phyloP scores from a whole-genome alignment of 2,113 vertebrate genomes.

The Turdus rufiventris region DNA sequence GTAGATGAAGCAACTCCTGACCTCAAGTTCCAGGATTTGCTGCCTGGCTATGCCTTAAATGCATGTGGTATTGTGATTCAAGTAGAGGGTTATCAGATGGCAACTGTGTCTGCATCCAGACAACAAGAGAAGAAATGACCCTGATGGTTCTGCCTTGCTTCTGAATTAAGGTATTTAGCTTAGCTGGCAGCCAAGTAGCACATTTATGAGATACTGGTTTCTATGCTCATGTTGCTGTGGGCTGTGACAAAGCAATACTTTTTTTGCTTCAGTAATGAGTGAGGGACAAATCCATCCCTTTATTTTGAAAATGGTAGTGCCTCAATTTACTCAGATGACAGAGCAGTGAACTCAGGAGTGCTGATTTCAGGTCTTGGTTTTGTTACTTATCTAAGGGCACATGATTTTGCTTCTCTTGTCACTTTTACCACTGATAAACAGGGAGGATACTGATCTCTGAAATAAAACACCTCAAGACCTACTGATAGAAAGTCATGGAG shows the following conservation, averaged over 20 bases:
- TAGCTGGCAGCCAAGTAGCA: not conserved
- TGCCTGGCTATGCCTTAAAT: not conserved
- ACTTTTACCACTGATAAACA: not conserved
- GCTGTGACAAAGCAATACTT: not conserved
- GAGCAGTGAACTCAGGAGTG: not conserved
- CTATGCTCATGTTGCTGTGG: not conserved
- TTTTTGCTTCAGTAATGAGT: not conserved
- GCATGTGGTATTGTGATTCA: not conserved
- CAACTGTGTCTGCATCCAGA: not conserved
- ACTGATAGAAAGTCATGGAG: not conserved
- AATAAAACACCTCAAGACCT: not conserved
- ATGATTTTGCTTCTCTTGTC: not conserved
- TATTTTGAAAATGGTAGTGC: not conserved
- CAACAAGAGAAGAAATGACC: not conserved
- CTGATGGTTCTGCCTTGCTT: not conserved
- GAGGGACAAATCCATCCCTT: not conserved
- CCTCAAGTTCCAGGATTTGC: not conserved
- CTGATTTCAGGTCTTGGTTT: not conserved
- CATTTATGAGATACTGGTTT: not conserved
- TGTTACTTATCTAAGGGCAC: not conserved
- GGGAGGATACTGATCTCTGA: not conserved
- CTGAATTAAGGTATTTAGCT: not conserved
- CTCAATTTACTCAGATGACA: not conserved
- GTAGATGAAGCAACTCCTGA: not conserved
- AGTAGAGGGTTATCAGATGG: not conserved